Evolutionary conservation across 2,888 invertebrate species (phyloP), one percentile per base, ranked within the genome.

Genomic region (Troglohyphantes excavatus): DNA sequence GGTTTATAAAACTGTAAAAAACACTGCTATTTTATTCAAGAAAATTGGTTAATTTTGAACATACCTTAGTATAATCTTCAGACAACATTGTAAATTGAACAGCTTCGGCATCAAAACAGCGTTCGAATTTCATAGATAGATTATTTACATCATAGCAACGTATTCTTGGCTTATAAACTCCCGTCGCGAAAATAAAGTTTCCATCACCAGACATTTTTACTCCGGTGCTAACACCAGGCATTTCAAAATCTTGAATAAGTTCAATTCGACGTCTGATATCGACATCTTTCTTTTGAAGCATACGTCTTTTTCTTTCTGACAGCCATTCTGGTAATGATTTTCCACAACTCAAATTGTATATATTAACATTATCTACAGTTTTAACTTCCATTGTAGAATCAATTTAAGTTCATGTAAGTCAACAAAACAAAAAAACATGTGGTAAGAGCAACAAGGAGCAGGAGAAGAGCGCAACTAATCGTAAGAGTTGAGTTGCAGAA

Each of bases 191-290:
- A 91, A 99, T 96, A 93, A 97, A 98, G 91, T 98, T 96, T 21
- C 97, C 97, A 95, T 99, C 99, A 92, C 95, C 96, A 9, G 99
- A 97, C 91, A 97, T 95, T 92, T 96, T 95, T 27, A 99, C 95
- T 78, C 96, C 95, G 21, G 96, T 96, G 93, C 98, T 98, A 0
- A 99, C 95, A 73, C 96, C 97, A 29, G 99, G 99, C 99, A 99
- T 99, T 92, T 98, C 98, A 95, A 99, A 99, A 93, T 99, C 99
- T 94, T 99, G 99, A 92, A 99, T 97, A 63, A 99, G 95, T 94
- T 99, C 98, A 92, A 99, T 98, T 93, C 98, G 95, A 92, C 97
- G 95, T 92, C 98, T 95, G 72, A 99, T 95, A 93, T 98, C 98
- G 9, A 96, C 96, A 96, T 98, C 96, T 94, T 97, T 97, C 93